Percentiles rank a stretch among this genome's conserved stretches.
phyloP scores from a whole-genome alignment of 2,888 invertebrate species.

The Drosophila melanocephala region DNA sequence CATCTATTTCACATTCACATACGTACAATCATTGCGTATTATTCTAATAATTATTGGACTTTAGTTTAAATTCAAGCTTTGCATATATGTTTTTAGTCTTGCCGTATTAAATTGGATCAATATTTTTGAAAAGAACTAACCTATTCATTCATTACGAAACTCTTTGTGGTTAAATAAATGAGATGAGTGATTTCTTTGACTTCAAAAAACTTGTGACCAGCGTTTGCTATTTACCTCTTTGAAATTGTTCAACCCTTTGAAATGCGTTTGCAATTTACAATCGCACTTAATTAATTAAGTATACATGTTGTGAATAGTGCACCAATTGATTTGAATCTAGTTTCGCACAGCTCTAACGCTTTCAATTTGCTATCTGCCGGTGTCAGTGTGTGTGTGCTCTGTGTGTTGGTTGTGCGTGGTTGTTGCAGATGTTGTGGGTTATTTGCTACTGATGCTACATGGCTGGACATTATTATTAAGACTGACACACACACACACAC shows the following conservation, averaged over 20 bases:
- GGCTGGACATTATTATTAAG: slow-evolving; percentile 42
- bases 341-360: slow-evolving; percentile 26
- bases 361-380: slow-evolving; percentile 7
- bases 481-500: slow-evolving; percentile 31
- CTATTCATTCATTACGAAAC: background rate
- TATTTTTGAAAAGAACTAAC: background rate
- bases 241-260: background rate
- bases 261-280: background rate
- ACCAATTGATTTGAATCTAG: slow-evolving; percentile 15
- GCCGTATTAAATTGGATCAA: background rate
- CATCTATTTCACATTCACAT: background rate
- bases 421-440: slow-evolving; percentile 15
- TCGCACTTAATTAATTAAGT: background rate
- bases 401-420: slow-evolving; percentile 25
- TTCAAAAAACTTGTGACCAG: background rate
- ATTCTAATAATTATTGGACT: background rate
- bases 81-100: background rate
- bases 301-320: background rate
- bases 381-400: slow-evolving; percentile 29
- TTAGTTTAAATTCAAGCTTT: background rate
- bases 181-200: background rate
- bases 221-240: background rate
- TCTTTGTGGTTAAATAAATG: background rate
- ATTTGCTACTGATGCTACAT: slow-evolving; percentile 33
- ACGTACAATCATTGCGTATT: background rate